Base-by-base conservation (phyloP, 2,888 invertebrate genomes). In the Eucriotettix oculatus region DNA sequence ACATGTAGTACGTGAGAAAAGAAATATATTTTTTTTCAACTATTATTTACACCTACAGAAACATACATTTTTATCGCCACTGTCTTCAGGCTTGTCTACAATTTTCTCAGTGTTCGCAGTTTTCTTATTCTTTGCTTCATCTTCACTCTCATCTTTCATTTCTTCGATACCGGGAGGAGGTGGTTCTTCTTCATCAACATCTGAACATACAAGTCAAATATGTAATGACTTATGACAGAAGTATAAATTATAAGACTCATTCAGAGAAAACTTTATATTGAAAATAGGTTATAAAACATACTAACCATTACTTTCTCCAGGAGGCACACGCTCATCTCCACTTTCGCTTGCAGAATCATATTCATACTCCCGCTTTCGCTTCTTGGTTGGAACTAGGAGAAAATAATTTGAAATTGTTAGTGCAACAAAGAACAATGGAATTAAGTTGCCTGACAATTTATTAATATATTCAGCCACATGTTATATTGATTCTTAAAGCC, bases 341-440 rank as follows among this genome's bases (percentile, higher is more conserved):
- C 73, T 78, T 9, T 78, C 78, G n/a, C 66, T 65, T 1, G 63
- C 64, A 60, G 75, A 77, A 57, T 75, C 76, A 42, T 72, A 72
- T 53, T 71, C 72, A 43, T 60, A 60, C 40, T 60, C 60, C 9
- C 60, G 52, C 42, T 60, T 60, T 16, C 60, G 52, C 41, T 60
- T 60, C 41, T 48, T 48, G 2, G 48, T n/a, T 14, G 48, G 48
- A 9, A 48, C 48, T 48, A 9, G 12, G 2, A 48, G 48, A 48
- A 48, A 48, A 12, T 14, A 5, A 48, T 14, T 14, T 48, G 48
- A 48, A 48, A 29, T 29, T 29, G 29, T 29, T 7, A 29, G 29
- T 29, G 29, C 29, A 29, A 29, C 29, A n/a, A n/a, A n/a, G n/a
- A n/a, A n/a, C n/a, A n/a, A n/a, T n/a, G n/a, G n/a, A n/a, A n/a